Evolutionary conservation across 2,797 vertebrate genomes (phyloP), one percentile per base, ranked within the genome.

Genomic region (Alca torda): DNA sequence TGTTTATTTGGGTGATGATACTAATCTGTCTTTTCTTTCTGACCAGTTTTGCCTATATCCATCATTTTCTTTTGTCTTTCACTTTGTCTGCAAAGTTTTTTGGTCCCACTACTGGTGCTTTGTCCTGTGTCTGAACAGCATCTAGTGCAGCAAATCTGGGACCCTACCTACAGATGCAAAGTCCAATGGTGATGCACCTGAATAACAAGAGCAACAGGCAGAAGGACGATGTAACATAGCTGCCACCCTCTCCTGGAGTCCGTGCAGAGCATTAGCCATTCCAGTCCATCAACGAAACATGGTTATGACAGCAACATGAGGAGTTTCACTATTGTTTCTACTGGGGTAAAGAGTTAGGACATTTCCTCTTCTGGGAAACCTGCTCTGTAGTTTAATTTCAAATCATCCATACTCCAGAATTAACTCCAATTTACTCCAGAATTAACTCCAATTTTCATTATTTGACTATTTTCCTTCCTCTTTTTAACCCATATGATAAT

Each of bases 401-500:
- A 73, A 67, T 53, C 11, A 69, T 30, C 61, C 57, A 1, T 9
- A 18, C 25, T 75, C 63, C 65, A 57, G 65, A 86, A 81, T 73
- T 86, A 89, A 77, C 30, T 31, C 20, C 59, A 88, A 46, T 41
- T 94, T 77, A 20, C 25, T 75, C 63, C 61, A 56, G 65, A 85
- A 84, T 78, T 86, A 89, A 77, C 28, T 28, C 20, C 63, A 86
- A 46, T 37, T 93, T 75, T 59, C 35, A 79, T 60, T 80, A 88
- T 79, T 91, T 1, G 1, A 73, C 21, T 54, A 31, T 69, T 81
- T 94, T 90, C 67, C 35, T 57, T 87, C 73, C 48, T 84, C 69
- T 61, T 92, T 92, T 85, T 89, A 89, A 84, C 37, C 11, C 19
- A 13, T 15, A 59, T 33, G 70, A 80, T 84, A 70, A 87, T 93